These are phyloP conservation scores for Heliconius hewitsoni DNA, from an alignment of 1,140 invertebrate species.

Conservation along the genomic window DNA sequence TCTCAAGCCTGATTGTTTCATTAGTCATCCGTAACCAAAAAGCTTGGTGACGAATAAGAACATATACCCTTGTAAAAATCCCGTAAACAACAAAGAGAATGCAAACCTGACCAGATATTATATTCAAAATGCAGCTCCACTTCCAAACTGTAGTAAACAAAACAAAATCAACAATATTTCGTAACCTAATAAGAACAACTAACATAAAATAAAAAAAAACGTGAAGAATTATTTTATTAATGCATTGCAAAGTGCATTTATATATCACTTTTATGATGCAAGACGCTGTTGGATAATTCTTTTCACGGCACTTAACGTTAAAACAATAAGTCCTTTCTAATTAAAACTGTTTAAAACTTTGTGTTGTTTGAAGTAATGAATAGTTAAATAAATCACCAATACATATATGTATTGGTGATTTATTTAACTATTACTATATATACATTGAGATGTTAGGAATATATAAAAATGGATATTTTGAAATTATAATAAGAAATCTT, in stretches of 20 bases:
- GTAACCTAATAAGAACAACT: background rate
- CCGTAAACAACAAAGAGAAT: too few species aligned
- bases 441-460: background rate
- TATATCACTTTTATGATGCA: background rate
- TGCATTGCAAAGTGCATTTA: constrained; percentile 3
- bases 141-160: background rate
- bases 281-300: background rate
- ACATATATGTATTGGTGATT: background rate
- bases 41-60: too few species aligned
- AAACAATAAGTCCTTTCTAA: constrained; percentile 20
- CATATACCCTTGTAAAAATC: too few species aligned
- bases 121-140: too few species aligned
- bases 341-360: background rate
- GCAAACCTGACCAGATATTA: too few species aligned
- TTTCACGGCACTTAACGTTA: background rate
- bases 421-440: background rate
- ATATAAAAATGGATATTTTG: background rate
- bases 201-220: background rate
- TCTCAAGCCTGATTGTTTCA: too few species aligned
- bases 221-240: background rate
- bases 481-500: too few species aligned
- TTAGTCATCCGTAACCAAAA: too few species aligned
- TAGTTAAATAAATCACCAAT: background rate
- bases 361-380: background rate
- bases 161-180: background rate